Base-by-base conservation (phyloP, 2,797 vertebrate genomes). In the Bryconaethiops microstoma region DNA sequence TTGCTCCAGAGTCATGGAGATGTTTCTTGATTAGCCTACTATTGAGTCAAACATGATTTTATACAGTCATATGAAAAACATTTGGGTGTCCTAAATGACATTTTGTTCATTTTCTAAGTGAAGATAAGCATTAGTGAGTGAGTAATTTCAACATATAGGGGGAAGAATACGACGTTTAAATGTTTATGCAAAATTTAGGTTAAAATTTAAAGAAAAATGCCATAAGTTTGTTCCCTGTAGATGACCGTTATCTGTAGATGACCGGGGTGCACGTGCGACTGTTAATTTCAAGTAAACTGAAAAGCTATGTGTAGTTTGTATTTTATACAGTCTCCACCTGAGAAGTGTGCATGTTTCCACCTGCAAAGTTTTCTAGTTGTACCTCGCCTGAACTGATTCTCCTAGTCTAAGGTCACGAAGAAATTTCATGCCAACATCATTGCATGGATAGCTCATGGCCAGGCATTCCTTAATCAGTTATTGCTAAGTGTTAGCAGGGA, bases 381-480 rank as follows among this genome's bases (percentile, higher is more conserved):
- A 50, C 8, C 10, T 29, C 4, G 17, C 39, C 64, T 63, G 55
- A 42, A 55, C 7, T 57, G n/a, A 48, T 70, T 50, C 19, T 19
- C 14, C 25, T 54, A 21, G 12, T 65, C 57, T 63, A 39, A 25
- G 40, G 9, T 60, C 10, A 69, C 62, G 29, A 48, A 21, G 70
- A 45, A 50, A 14, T n/a, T 50, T 55, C n/a, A n/a, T n/a, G 40
- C 45, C n/a, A 5, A 10, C 29, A 35, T 9, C 25, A 55, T 19
- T 23, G 8, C 7, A 16, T 57, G 17, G 17, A 17, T 35, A 5
- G 40, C 63, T 7, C 35, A 19, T 10, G 16, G 29, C 63, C 63
- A 65, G 63, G 63, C 40, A 80, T 50, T 80, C 48, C 76, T 65
- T 73, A 21, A 55, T 48, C 42, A 21, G 23, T 72, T 35, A 57